Conservation (phyloP, 2,113 vertebrate genomes). For the Noturus placidus region DNA sequence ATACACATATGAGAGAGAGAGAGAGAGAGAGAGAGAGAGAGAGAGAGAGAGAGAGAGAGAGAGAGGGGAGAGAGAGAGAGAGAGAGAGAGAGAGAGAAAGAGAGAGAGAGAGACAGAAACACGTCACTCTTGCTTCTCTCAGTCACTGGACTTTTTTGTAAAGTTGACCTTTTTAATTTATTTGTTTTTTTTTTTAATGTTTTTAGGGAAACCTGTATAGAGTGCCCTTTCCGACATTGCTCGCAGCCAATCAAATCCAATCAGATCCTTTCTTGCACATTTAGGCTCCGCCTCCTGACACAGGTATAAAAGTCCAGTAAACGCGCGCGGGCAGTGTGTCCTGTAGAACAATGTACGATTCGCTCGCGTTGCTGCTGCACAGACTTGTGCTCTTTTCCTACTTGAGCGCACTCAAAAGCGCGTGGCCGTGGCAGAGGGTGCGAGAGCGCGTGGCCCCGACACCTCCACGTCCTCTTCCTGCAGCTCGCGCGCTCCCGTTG, state of each 20-base stretch:
- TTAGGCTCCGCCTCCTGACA: background rate
- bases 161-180: background rate
- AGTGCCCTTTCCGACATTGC: background rate
- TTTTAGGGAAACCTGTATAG: background rate
- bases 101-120: background rate
- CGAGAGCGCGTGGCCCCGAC: background rate
- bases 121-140: background rate
- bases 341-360: background rate
- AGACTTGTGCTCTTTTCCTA: background rate
- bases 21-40: too few species aligned
- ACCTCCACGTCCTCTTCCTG: background rate
- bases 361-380: background rate
- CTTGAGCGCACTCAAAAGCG: conserved; percentile 1
- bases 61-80: too few species aligned
- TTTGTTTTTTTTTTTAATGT: too few species aligned
- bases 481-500: background rate
- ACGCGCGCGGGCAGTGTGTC: background rate
- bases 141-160: too few species aligned
- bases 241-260: background rate
- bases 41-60: too few species aligned
- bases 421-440: background rate
- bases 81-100: background rate
- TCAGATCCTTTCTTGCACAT: background rate
- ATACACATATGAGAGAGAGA: too few species aligned
- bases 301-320: background rate